Base-by-base conservation (phyloP, 2,113 vertebrate species). In the Sclerurus mexicanus region DNA sequence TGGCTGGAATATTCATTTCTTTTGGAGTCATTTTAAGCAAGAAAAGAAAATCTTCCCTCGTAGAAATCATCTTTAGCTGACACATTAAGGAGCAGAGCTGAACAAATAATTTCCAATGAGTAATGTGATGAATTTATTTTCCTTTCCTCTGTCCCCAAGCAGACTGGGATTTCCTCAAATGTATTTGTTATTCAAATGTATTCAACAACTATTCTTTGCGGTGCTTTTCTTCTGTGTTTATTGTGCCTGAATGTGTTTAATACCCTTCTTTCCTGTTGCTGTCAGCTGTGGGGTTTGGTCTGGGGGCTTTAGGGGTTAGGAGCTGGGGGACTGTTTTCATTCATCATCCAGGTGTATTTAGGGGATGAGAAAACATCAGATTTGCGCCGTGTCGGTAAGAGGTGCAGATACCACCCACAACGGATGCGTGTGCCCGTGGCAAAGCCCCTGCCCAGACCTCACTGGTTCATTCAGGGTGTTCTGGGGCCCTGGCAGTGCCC, bases 1-100 rank as follows among this genome's bases (percentile, higher is more conserved):
- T 95, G 96, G 83, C 92, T 97, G 90, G 96, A 96, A 96, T 97
- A 95, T 96, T 96, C 85, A 94, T 96, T 96, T 96, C 87, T 96
- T 88, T 68, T 68, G 30, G 60, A 96, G 92, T 86, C 96, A 90
- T 93, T 97, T 88, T 89, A 50, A 94, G 90, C 83, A 88, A 96
- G 93, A 95, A 96, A 96, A 91, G 93, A 96, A 97, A 96, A 96
- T 92, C 92, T 95, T 93, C 83, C 47, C 85, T 96, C 66, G 80
- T 72, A 31, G 64, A 95, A 97, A 96, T 95, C 91, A 94, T 96
- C 92, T 92, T 93, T 90, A 85, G 90, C 95, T 96, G 95, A 96
- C 93, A 95, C 93, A 93, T 94, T 96, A 94, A 91, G 88, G 95
- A 90, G 40, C 73, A 3, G 90, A 78, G 95, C 90, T 60, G 96